Conservation (phyloP, 2,888 invertebrate genomes). For the Morpho helenor region DNA sequence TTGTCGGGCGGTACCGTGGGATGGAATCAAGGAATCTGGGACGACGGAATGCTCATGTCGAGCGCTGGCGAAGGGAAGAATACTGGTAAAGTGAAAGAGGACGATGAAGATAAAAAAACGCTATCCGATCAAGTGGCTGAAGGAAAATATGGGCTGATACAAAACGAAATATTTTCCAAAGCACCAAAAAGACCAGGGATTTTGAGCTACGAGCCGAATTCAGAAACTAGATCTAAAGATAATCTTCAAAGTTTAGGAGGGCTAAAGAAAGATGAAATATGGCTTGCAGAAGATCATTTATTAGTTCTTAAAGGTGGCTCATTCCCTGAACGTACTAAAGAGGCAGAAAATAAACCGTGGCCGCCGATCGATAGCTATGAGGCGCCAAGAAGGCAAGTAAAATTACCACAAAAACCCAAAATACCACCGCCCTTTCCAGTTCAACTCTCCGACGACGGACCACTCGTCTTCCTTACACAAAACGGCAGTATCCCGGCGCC, state of each 20-base stretch:
- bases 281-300: constrained; percentile 93
- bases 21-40: constrained; percentile 80
- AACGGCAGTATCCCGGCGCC: constrained; percentile 87
- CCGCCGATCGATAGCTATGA: constrained; percentile 91
- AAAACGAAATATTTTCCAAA: constrained; percentile 88
- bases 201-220: constrained; percentile 88
- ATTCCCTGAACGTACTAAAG: constrained; percentile 78
- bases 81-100: constrained; percentile 59
- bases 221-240: constrained; percentile 88
- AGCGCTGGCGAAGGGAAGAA: constrained; percentile 85
- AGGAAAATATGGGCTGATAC: constrained; percentile 93
- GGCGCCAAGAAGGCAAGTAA: constrained; percentile 90
- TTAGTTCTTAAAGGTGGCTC: constrained; percentile 90
- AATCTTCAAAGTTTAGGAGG: constrained; percentile 90
- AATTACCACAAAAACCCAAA: constrained; percentile 88
- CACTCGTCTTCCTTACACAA: constrained; percentile 91
- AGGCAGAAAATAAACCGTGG: constrained; percentile 80
- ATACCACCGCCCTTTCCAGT: constrained; percentile 96
- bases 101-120: constrained; percentile 89
- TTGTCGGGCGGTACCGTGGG: constrained; percentile 73
- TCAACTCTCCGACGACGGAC: constrained; percentile 91
- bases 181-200: constrained; percentile 88
- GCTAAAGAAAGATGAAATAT: constrained; percentile 90
- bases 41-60: constrained; percentile 83
- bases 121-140: constrained; percentile 93